A percentile compares a stretch with the other conserved stretches of the same genome.
Evolutionary conservation across 2,888 invertebrate species (phyloP).

Genomic region (Volucella inflata): DNA sequence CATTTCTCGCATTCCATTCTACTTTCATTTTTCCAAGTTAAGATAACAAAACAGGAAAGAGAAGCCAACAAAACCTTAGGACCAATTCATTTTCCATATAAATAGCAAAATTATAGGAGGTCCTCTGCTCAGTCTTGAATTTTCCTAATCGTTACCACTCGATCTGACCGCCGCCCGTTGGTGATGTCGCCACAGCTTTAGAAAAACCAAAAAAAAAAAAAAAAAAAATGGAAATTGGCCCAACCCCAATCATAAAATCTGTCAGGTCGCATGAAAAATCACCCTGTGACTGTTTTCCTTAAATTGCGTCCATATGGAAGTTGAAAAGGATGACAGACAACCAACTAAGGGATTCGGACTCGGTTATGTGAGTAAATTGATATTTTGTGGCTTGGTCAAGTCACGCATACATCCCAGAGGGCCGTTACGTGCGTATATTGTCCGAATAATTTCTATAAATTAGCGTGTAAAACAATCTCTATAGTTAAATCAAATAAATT

Average conservation of each 20-base stretch:
- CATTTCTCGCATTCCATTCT: neutral
- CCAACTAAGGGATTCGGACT: slow-evolving; percentile 27
- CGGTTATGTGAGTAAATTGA: slow-evolving; percentile 43
- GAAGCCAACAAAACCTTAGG: slow-evolving; percentile 2
- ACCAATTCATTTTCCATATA: slow-evolving; percentile 70
- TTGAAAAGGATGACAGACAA: neutral
- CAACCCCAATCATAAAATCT: slow-evolving; percentile 69
- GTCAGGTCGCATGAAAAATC: slow-evolving; percentile 66
- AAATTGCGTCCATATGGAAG: slow-evolving; percentile 7
- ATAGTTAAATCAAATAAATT: slow-evolving; percentile 48
- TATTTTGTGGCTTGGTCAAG: slow-evolving; percentile 44
- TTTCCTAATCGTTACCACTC: slow-evolving; percentile 51
- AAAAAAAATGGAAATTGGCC: slow-evolving; percentile 6
- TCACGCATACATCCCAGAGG: slow-evolving; percentile 32
- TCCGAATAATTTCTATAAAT: slow-evolving; percentile 53
- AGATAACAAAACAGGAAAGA: slow-evolving; percentile 19
- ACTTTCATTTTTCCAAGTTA: neutral
- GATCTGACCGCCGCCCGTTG: slow-evolving; percentile 12
- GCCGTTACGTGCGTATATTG: slow-evolving; percentile 19
- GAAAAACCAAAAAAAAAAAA: neutral
- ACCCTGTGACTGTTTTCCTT: slow-evolving; percentile 44
- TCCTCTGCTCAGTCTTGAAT: slow-evolving; percentile 30
- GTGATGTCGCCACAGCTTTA: neutral
- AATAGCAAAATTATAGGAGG: slow-evolving; percentile 63
- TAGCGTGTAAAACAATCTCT: slow-evolving; percentile 50